Percentiles rank a stretch among this genome's conserved stretches.
phyloP scores from a whole-genome alignment of 2,113 vertebrate genomes.

The Formicarius rufipectus region DNA sequence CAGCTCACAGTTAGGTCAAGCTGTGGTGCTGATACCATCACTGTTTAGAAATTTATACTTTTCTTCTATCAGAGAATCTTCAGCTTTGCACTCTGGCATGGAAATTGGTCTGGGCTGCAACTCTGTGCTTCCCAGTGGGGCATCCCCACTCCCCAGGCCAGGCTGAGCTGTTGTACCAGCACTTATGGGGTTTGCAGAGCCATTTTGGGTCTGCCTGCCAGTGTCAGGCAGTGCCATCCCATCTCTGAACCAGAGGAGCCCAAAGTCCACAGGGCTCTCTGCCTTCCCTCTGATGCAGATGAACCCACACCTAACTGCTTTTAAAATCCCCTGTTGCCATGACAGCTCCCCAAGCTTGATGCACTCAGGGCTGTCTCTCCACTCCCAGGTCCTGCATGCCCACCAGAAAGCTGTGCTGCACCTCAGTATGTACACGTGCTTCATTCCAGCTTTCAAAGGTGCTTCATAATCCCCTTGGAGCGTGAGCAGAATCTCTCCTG shows the following conservation, averaged over 20 bases:
- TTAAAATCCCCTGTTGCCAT: background rate
- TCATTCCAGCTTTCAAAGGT: background rate
- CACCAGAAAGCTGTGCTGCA: background rate
- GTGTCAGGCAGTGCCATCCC: background rate
- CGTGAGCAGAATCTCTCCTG: background rate
- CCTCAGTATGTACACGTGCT: rapidly evolving
- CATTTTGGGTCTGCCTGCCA: rapidly evolving
- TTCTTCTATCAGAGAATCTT: background rate
- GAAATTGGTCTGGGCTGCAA: rapidly evolving
- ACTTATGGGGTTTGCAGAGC: background rate
- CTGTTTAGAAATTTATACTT: background rate
- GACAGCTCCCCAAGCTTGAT: background rate
- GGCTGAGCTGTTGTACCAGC: background rate
- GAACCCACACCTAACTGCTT: background rate
- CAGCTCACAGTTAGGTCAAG: background rate
- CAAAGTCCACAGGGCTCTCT: background rate
- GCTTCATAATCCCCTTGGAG: background rate
- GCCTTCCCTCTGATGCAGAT: background rate
- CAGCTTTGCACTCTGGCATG: rapidly evolving
- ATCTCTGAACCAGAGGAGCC: background rate
- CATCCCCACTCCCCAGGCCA: background rate
- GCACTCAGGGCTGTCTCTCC: background rate
- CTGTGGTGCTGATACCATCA: background rate
- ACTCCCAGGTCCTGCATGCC: background rate
- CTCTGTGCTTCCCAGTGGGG: background rate